Evolutionary conservation across 2,888 invertebrate species (phyloP), one percentile per base, ranked within the genome.

Genomic region (Tethea ocularis): DNA sequence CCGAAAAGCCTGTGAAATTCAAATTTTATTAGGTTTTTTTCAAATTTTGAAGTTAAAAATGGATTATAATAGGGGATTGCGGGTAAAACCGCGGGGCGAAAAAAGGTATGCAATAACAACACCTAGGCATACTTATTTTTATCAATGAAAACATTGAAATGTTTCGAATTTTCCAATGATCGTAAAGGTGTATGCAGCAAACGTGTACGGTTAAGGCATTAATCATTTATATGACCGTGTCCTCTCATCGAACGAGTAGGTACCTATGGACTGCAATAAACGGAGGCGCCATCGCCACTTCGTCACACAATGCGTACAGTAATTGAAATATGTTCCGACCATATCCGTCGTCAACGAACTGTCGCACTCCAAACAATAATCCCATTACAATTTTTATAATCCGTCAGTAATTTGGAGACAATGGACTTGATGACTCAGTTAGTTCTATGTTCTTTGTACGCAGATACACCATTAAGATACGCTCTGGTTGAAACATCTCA

Each of bases 341-440:
- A 74, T 82, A 75, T 72, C 82, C 73, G 71, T 64, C 71, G 73
- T 73, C 76, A 20, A 17, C 46, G 46, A 46, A 46, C 46, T 72
- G 69, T 71, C 71, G 77, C 73, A 72, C 77, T 76, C 78, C 74
- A 78, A 84, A 88, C 88, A 89, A 88, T 88, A 86, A 88, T 87
- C 83, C 77, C 83, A 87, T 89, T 86, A 87, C 77, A 74, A 74
- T 77, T 86, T 87, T 88, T 87, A 88, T 88, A 88, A 88, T 88
- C 85, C 81, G 63, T 61, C 68, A 67, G 74, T 79, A 80, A 82
- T 83, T 79, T 73, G 63, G 78, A 84, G 82, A 88, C 89, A 89
- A 89, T 88, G 84, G 80, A 63, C 71, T 67, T 76, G 80, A 79
- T 86, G 86, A 86, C 73, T 83, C 78, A 78, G 71, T 79, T 73